These are phyloP conservation scores for Tetramorium bicarinatum DNA, from an alignment of 2,888 invertebrate genomes.

Conservation along the genomic window DNA sequence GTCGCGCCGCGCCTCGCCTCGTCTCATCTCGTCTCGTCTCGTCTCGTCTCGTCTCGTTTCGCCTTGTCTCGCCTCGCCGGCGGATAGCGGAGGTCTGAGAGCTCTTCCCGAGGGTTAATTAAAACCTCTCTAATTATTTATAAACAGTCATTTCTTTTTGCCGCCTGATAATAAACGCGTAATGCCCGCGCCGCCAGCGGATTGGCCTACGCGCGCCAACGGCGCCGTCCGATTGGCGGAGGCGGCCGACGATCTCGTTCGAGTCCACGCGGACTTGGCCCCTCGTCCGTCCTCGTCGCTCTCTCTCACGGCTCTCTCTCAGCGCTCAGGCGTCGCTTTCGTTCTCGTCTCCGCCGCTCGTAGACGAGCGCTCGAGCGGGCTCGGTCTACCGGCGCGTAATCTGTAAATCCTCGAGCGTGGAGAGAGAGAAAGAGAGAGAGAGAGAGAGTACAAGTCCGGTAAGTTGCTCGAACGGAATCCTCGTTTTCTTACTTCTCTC, in stretches of 20 bases:
- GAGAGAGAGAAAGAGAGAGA: slow-evolving; percentile 74
- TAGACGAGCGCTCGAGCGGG: slow-evolving; percentile 67
- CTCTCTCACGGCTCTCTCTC: slow-evolving; percentile 54
- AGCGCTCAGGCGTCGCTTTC: slow-evolving; percentile 44
- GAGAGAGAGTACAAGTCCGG: slow-evolving; percentile 83
- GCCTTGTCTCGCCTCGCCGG: slow-evolving; percentile 64
- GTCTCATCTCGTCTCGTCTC: slow-evolving; percentile 11
- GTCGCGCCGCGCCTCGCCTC: slow-evolving; percentile 52
- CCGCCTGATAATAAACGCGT: slow-evolving; percentile 84
- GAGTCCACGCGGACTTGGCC: slow-evolving; percentile 79
- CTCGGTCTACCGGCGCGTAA: slow-evolving; percentile 82
- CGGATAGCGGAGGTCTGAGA: slow-evolving; percentile 77
- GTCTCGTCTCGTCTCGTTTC: slow-evolving; percentile 39
- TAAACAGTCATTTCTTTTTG: slow-evolving; percentile 85
- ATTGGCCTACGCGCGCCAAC: slow-evolving; percentile 75
- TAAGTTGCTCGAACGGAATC: slow-evolving; percentile 85
- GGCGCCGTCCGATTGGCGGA: slow-evolving; percentile 74
- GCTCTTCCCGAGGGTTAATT: slow-evolving; percentile 85
- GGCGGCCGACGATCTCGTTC: slow-evolving; percentile 23
- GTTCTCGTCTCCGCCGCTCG: slow-evolving; percentile 65
- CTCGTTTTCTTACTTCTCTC: slow-evolving; percentile 74
- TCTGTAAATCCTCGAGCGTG: slow-evolving; percentile 86
- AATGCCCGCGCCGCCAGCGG: slow-evolving; percentile 68
- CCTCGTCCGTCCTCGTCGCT: slow-evolving; percentile 42
- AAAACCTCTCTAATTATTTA: slow-evolving; percentile 86